Base-by-base conservation (phyloP, 2,797 vertebrate genomes). In the Cheirogaleus major region DNA sequence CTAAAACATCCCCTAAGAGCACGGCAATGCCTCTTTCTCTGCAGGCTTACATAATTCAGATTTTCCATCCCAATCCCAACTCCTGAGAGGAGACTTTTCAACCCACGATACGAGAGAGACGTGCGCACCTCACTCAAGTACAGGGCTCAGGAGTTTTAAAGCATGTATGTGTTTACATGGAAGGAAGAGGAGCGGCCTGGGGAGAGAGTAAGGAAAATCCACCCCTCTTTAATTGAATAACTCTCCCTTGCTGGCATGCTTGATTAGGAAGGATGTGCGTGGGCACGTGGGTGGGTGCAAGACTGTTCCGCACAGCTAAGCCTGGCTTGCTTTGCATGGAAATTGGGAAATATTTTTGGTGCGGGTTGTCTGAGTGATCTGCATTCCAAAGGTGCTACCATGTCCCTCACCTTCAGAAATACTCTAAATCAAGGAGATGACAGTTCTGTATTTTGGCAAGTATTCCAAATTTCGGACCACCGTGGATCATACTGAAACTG, bases 401-500 rank as follows among this genome's bases (percentile, higher is more conserved):
- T 63, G 35, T 35, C 30, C 85, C 79, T 93, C 48, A 32, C 15
- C 43, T 75, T 63, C 70, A 89, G 75, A 86, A 80, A 69, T 23
- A 57, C 57, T 83, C 48, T 59, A 25, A 80, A 14, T 30, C 4
- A 1, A 61, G 79, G 67, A 83, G 86, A 79, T 23, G 55, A 67
- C 11, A 10, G 72, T 75, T 95, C 23, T 15, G 2, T 52, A 25
- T 88, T 89, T 82, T 87, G 65, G 79, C 38, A 87, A 61, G 76
- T 38, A 57, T 63, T 63, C 41, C 93, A 89, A 78, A 75, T 65
- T 91, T 82, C 72, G 73, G 22, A 94, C 38, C 79, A 93, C 85
- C 82, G 61, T 93, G 79, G 76, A 88, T 82, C 69, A 45, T 18
- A 45, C 55, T 59, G 41, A 45, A 90, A 79, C 79, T 87, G 80